Evolutionary conservation across 2,888 invertebrate genomes (phyloP).

Genomic region (Lasius fuliginosus): DNA sequence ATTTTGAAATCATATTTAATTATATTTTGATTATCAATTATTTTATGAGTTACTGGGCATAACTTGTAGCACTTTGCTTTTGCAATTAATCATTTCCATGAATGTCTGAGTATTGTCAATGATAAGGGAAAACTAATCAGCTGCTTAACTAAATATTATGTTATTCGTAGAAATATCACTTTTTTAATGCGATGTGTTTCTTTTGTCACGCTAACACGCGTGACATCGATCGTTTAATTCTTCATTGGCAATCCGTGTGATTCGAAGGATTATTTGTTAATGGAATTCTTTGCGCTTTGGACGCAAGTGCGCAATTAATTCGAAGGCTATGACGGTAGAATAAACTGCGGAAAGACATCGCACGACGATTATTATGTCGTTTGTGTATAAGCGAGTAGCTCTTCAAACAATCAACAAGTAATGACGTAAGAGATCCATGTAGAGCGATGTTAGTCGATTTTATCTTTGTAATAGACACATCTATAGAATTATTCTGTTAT

Average conservation of each 20-base stretch:
- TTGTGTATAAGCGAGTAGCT: not conserved
- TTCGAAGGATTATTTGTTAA: not conserved
- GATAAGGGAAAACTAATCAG: not conserved
- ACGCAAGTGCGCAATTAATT: conserved; percentile 2
- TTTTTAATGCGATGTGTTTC: not conserved
- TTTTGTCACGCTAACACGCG: not conserved
- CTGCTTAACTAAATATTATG: not conserved
- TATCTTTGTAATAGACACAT: conserved; percentile 9
- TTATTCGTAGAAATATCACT: not conserved
- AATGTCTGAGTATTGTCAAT: not conserved
- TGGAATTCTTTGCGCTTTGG: not conserved
- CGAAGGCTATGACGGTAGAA: not conserved
- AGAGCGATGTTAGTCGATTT: not conserved
- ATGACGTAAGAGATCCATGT: not conserved
- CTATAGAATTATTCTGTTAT: not conserved
- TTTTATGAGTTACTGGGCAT: not conserved
- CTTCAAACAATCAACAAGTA: conserved; percentile 1
- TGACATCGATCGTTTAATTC: not conserved
- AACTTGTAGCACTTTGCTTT: not conserved
- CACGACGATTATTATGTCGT: not conserved
- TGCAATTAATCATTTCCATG: not conserved
- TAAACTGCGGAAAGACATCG: not conserved
- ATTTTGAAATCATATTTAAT: conserved; percentile 3
- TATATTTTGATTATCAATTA: not conserved
- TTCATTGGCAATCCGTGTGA: not conserved